phyloP scores from a whole-genome alignment of 2,113 vertebrate species.

The Motacilla tschutschensis region DNA sequence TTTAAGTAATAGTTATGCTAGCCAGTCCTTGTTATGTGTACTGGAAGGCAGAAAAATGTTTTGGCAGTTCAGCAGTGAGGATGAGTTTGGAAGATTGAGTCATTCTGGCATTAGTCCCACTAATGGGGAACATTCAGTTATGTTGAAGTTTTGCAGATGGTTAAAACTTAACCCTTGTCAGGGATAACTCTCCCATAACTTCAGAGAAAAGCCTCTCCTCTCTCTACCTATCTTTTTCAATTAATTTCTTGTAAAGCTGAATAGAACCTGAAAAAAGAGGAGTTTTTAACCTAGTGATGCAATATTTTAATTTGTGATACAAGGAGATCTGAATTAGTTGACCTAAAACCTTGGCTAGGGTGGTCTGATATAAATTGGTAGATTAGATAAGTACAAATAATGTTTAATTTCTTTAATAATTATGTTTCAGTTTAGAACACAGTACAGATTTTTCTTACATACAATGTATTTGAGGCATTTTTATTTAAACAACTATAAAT shows the following conservation, averaged over 20 bases:
- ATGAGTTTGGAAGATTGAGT: background rate
- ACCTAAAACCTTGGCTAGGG: background rate
- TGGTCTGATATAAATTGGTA: background rate
- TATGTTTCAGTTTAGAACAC: background rate
- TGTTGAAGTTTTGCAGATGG: background rate
- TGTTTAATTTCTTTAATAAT: background rate
- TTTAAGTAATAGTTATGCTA: background rate
- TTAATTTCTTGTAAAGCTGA: background rate
- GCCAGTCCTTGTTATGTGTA: background rate
- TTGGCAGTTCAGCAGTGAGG: background rate
- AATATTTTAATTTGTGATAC: background rate
- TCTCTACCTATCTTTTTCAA: background rate
- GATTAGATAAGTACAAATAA: background rate
- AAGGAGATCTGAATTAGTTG: background rate
- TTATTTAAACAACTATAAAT: background rate
- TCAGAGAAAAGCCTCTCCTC: background rate
- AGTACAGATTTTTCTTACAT: background rate
- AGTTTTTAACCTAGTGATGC: background rate
- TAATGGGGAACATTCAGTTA: background rate
- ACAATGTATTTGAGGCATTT: background rate
- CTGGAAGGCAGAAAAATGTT: background rate
- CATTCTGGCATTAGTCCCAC: background rate
- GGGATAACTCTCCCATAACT: background rate
- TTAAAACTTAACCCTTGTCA: background rate
- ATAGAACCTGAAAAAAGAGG: background rate